Evolutionary conservation across 2,113 vertebrate species (phyloP).

Genomic region (Tragulus kanchil): DNA sequence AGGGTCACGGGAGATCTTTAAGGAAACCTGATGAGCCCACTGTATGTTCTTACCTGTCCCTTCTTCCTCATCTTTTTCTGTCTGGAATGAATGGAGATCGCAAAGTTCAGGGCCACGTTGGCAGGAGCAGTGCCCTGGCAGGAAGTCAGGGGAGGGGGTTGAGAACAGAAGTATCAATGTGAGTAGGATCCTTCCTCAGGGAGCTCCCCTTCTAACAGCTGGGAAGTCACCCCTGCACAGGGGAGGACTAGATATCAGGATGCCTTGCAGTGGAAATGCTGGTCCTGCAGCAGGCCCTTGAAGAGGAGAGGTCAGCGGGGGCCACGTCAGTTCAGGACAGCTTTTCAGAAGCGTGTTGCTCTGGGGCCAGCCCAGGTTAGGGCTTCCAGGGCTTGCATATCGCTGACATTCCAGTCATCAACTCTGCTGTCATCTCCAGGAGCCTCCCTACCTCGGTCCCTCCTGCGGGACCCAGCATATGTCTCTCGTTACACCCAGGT

Average conservation of each 20-base stretch:
- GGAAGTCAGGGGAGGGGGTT: neutral
- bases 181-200: neutral
- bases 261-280: neutral
- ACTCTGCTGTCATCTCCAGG: neutral
- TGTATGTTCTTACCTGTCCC: neutral
- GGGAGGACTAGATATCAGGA: neutral
- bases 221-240: neutral
- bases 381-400: too few species aligned
- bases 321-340: neutral
- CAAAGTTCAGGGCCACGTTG: neutral
- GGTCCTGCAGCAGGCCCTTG: neutral
- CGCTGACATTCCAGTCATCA: neutral
- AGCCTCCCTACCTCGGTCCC: neutral
- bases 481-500: neutral
- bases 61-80: conserved; percentile 34
- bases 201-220: neutral
- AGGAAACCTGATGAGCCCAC: neutral
- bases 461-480: neutral
- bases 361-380: neutral
- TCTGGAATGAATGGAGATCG: neutral
- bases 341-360: neutral
- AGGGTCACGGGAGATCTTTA: neutral
- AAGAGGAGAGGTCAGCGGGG: neutral
- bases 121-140: neutral
- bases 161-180: neutral